Conservation (phyloP, 2,113 vertebrate genomes). For the Psettodes erumei region DNA sequence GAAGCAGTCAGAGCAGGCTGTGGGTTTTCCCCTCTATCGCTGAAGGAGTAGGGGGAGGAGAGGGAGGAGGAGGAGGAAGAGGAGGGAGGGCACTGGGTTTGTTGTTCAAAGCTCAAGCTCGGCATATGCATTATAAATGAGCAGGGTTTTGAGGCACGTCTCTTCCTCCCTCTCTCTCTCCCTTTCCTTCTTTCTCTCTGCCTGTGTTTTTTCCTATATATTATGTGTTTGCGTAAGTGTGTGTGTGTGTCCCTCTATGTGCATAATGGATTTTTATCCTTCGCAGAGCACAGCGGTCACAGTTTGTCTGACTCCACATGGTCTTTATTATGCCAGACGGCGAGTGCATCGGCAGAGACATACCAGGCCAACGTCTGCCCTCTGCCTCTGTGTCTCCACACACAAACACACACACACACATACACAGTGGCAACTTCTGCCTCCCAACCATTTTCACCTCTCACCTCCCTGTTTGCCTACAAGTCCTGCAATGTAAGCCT, state of each 20-base stretch:
- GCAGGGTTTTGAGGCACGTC: conserved; percentile 57
- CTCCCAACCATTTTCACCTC: conserved; percentile 35
- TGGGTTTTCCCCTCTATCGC: conserved; percentile 61
- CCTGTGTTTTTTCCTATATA: neutral
- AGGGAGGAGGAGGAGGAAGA: neutral
- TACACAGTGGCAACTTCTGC: conserved; percentile 10
- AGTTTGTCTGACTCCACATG: conserved; percentile 65
- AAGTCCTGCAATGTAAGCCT: conserved; percentile 7
- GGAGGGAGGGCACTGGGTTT: conserved; percentile 50
- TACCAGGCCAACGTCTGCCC: conserved; percentile 38
- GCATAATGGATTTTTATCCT: conserved; percentile 69
- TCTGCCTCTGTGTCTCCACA: conserved; percentile 28
- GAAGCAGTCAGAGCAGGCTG: conserved; percentile 37
- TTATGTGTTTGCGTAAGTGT: conserved; percentile 5
- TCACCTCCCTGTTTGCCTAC: conserved; percentile 28
- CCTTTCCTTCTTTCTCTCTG: neutral
- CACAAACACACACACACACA: conserved; percentile 16
- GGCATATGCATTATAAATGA: conserved; percentile 70
- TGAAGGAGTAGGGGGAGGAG: conserved; percentile 11
- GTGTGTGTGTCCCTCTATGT: conserved; percentile 19
- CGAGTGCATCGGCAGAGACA: conserved; percentile 40
- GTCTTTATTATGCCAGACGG: conserved; percentile 65
- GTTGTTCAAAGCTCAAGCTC: conserved; percentile 60
- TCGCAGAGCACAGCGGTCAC: conserved; percentile 62
- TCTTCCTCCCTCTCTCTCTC: conserved; percentile 20